Evolutionary conservation across 2,113 vertebrate genomes (phyloP), one percentile per base, ranked within the genome.

Genomic region (Phodopus roborovskii): DNA sequence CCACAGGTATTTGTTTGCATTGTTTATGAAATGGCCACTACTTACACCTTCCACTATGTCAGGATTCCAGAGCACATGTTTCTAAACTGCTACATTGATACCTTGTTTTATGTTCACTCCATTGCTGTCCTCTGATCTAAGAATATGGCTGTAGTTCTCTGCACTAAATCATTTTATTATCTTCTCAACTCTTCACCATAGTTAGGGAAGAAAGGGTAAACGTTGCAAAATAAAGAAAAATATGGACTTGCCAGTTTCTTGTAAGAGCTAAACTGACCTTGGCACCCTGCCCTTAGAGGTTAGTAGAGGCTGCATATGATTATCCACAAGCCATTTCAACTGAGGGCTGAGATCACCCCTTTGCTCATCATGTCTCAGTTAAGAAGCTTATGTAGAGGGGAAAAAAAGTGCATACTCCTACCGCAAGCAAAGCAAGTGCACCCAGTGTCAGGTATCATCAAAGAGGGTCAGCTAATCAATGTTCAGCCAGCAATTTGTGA

Each of bases 381-480:
- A 87, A 94, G 82, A 95, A 79, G 86, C 58, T 78, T 94, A 60
- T 68, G 22, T 53, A 87, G 39, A 62, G 5, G 10, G 48, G 39
- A 50, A 30, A 75, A 22, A 45, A 62, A 45, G 24, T 68, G 66
- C 85, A 82, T 7, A 58, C 11, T 62, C 78, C 48, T 85, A 33
- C 84, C 30, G 1, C 39, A 39, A 77, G 70, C 56, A n/a, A 50
- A 94, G 33, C 60, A 84, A 84, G 85, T 89, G 4, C 28, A 2
- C 7, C 5, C 9, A 5, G n/a, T 88, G 64, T 83, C 64, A 88
- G n/a, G 78, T 39, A 5, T 78, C 78, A 75, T 90, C 70, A 53
- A 45, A 88, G 73, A 73, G 42, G 62, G 84, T 85, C 79, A 89
- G 33, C 74, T 83, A 60, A 58, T 96, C 92, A 78, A 28, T 88